Evolutionary conservation across 2,888 invertebrate genomes (phyloP), one percentile per base, ranked within the genome.

Genomic region (Hesperia comma): DNA sequence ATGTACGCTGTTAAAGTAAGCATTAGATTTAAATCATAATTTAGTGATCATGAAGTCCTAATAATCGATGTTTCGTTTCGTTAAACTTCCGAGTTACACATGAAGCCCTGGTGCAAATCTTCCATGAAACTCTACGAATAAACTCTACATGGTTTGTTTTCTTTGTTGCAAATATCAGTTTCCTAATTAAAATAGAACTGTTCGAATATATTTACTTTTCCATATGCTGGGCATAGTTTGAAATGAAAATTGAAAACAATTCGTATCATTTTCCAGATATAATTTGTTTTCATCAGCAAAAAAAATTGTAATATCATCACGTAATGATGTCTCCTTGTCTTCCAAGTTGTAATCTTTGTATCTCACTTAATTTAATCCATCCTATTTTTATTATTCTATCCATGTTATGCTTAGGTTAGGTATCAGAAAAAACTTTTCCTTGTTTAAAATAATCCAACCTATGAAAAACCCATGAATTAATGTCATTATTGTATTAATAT

Each of bases 1-100:
- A 79, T 91, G 84, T 92, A 90, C 71, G 84, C 77, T 51, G 77
- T 90, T 68, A 92, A 92, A 84, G 92, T 92, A 75, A 81, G 89
- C 82, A 21, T 17, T 51, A 12, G 33, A 32, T 37, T 37, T 14
- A 5, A 57, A n/a, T 21, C 4, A 41, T 1, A 15, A 8, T 17
- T 17, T 5, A 17, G 33, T 55, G 7, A 41, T 41, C 32, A 60
- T 60, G 46, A 32, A 32, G n/a, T n/a, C 46, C 26, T 56, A 17
- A 17, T 58, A n/a, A 46, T 46, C n/a, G 26, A 15, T 32, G 43
- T 26, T 41, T 15, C n/a, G n/a, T 15, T 58, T 43, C 17, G 43
- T 43, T 6, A 15, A 46, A 17, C 17, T 15, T 7, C 43, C 3
- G 17, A 46, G 15, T 15, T 15, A 15, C 6, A 6, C 17, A 46